These are phyloP conservation scores for Drosophila cracens DNA, from an alignment of 2,888 invertebrate species.

Conservation along the genomic window DNA sequence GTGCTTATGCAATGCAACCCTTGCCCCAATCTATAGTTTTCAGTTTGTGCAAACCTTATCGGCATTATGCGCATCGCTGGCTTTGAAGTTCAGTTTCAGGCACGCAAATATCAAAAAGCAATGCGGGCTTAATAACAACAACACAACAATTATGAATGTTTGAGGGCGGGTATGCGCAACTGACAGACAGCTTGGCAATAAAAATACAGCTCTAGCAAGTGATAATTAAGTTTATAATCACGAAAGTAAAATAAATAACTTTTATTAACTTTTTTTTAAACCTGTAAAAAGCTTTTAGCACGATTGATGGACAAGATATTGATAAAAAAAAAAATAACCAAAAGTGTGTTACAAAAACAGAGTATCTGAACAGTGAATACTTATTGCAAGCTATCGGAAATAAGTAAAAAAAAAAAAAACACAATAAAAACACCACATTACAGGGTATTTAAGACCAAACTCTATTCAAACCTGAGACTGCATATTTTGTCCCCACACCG, in stretches of 20 bases:
- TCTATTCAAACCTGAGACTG: conserved; percentile 30
- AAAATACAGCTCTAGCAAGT: background rate
- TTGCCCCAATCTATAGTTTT: conserved; percentile 53
- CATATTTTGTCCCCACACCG: background rate
- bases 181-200: conserved; percentile 6
- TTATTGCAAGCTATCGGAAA: background rate
- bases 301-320: background rate
- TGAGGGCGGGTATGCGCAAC: conserved; percentile 10
- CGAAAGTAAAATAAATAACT: background rate
- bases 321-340: background rate
- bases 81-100: conserved; percentile 69
- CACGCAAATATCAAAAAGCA: conserved; percentile 73
- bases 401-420: background rate
- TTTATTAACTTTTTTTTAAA: background rate
- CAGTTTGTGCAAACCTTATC: conserved; percentile 58
- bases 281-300: background rate
- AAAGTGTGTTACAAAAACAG: background rate
- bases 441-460: conserved; percentile 38
- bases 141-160: conserved; percentile 43
- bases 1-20: conserved; percentile 78
- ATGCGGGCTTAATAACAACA: conserved; percentile 50
- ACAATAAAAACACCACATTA: background rate
- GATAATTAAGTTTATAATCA: background rate
- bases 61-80: conserved; percentile 62
- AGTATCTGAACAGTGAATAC: background rate